Base-by-base conservation (phyloP, 2,113 vertebrate species). In the Gasterosteus nipponicus region DNA sequence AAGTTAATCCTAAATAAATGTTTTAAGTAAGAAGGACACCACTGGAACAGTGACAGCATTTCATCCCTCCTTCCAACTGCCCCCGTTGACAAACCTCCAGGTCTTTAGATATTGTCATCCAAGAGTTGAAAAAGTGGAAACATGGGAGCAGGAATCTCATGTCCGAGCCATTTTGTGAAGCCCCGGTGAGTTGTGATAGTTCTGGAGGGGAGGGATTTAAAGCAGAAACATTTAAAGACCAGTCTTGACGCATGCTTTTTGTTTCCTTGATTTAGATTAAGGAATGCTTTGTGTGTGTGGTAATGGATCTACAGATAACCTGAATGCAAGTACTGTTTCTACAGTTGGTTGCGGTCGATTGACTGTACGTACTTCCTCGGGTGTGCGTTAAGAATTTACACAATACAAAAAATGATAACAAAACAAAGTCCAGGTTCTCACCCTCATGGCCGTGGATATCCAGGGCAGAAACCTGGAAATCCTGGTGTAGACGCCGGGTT, bases 381-480 rank as follows among this genome's bases (percentile, higher is more conserved):
- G 6, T 29, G 53, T 56, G 53, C 26, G 7, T 56, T 56, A 29
- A 56, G 22, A 16, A 4, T 60, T 60, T 11, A 3, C 5, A 46
- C 57, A 53, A 68, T 44, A 15, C 4, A 41, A 19, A 22, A 5
- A 16, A 31, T 3, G 22, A 15, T 1, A 35, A 16, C 33, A 1
- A 61, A 61, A 61, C 19, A 51, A 16, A 9, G 6, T 14, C 3
- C 54, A 53, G 39, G 63, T 29, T 75, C 89, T 93, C 60, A 97
- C 96, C 95, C 96, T 95, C 93, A 98, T 96, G 81, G 95, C 94
- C 10, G 94, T 94, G 69, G 95, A 95, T 77, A 97, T 95, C 96
- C 96, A 98, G 71, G 94, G 95, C 67, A 96, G 94, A 90, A 96
- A 98, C 49, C 95, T 92, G 22, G 91, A 93, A 69, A 98, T 96